Evolutionary conservation across 2,113 vertebrate genomes (phyloP).

Genomic region (Uria aalge): DNA sequence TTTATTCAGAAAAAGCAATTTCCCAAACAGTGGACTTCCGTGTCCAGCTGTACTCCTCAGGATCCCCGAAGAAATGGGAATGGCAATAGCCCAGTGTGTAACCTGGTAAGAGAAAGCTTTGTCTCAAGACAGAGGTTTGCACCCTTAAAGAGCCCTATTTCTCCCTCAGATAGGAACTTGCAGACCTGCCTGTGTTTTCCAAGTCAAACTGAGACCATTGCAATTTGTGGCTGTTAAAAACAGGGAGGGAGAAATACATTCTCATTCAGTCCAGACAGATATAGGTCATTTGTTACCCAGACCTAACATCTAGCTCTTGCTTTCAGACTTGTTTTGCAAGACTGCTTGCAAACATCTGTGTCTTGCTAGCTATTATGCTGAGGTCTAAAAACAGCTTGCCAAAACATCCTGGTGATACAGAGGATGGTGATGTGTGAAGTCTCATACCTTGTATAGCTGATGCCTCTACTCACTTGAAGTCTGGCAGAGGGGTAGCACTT

Average conservation of each 20-base stretch:
- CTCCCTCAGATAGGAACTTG: neutral
- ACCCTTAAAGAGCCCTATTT: neutral
- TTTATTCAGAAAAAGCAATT: neutral
- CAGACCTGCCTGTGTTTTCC: neutral
- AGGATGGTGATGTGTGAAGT: neutral
- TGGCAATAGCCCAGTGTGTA: neutral
- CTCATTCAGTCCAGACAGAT: neutral
- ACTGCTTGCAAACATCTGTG: neutral
- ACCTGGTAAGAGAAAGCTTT: neutral
- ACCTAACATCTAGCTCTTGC: neutral
- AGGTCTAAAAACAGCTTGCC: neutral
- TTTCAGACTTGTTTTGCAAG: neutral
- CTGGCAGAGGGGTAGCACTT: neutral
- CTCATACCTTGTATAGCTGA: neutral
- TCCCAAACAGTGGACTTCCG: neutral
- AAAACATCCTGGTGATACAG: neutral
- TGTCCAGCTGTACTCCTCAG: neutral
- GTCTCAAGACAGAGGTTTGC: neutral
- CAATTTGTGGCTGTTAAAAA: neutral
- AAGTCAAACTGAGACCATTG: neutral
- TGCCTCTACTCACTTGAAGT: neutral
- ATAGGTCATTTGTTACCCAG: neutral
- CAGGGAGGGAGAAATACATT: neutral
- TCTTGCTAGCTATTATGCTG: neutral
- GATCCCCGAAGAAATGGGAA: neutral